These are phyloP conservation scores for Nezara viridula DNA, from an alignment of 2,888 invertebrate species.

Conservation along the genomic window DNA sequence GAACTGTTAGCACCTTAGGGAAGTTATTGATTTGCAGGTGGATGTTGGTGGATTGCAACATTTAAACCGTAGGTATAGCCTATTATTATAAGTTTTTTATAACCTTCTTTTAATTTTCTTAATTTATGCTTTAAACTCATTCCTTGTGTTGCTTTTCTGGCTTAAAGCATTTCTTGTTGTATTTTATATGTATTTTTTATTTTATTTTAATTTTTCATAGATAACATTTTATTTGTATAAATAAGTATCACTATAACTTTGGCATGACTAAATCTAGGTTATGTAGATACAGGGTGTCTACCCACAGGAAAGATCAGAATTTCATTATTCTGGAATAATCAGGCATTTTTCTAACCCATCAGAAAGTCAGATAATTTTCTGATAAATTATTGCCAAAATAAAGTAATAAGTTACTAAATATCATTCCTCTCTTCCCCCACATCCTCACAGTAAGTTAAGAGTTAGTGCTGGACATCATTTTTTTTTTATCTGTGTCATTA, in stretches of 20 bases:
- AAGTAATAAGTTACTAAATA: too few species aligned
- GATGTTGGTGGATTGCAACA: conserved; percentile 44
- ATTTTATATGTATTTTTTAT: neutral
- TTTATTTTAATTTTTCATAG: neutral
- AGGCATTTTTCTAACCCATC: too few species aligned
- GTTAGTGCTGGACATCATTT: too few species aligned
- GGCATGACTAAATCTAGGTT: neutral
- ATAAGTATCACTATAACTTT: neutral
- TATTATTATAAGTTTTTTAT: neutral
- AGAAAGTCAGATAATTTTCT: too few species aligned
- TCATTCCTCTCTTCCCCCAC: too few species aligned
- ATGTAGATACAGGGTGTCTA: too few species aligned
- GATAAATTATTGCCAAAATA: too few species aligned
- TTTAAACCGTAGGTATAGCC: conserved; percentile 40
- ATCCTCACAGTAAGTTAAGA: too few species aligned
- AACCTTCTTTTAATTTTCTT: neutral
- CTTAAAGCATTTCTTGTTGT: neutral
- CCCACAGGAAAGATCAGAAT: too few species aligned
- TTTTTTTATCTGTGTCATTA: too few species aligned
- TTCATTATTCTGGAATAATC: too few species aligned
- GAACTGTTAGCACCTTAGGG: conserved; percentile 38
- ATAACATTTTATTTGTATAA: neutral
- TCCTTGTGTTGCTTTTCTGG: neutral
- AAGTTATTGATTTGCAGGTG: conserved; percentile 41
- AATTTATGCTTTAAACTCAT: neutral